Evolutionary conservation across 2,797 vertebrate genomes (phyloP).

Genomic region (Heliangelus exortis): DNA sequence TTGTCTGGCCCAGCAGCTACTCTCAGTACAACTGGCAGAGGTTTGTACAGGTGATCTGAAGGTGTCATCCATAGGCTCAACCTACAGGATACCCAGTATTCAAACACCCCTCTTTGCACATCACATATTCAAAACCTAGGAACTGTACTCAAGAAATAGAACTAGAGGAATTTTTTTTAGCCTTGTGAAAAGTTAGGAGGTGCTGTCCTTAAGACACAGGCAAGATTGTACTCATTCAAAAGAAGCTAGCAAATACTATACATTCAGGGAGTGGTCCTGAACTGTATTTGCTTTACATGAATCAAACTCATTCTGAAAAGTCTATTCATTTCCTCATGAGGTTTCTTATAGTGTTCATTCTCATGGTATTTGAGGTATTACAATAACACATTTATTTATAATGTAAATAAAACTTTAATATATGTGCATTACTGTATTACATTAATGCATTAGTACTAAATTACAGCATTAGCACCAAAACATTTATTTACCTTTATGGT

Average conservation of each 20-base stretch:
- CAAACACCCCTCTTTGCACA: neutral
- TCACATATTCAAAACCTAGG: neutral
- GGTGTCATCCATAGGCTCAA: neutral
- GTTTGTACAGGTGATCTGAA: neutral
- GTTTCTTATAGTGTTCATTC: slow-evolving; percentile 29
- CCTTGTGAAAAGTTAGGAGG: neutral
- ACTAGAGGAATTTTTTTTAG: neutral
- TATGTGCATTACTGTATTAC: neutral
- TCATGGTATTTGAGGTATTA: slow-evolving; percentile 55
- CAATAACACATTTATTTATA: slow-evolving; percentile 11
- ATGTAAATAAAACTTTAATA: slow-evolving; percentile 44
- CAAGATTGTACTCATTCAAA: neutral
- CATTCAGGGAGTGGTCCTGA: slow-evolving; percentile 36
- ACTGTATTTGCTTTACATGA: slow-evolving; percentile 9
- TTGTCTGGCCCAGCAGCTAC: neutral
- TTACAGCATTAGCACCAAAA: slow-evolving; percentile 1
- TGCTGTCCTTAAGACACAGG: neutral
- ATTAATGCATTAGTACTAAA: slow-evolving; percentile 6
- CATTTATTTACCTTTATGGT: neutral
- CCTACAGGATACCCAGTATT: neutral
- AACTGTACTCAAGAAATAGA: neutral
- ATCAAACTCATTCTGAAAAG: slow-evolving; percentile 38
- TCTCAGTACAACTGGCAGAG: neutral
- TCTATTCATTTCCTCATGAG: slow-evolving; percentile 41
- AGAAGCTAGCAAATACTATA: neutral